Conservation (phyloP, 2,888 invertebrate species). For the Coecobrya sp. region DNA sequence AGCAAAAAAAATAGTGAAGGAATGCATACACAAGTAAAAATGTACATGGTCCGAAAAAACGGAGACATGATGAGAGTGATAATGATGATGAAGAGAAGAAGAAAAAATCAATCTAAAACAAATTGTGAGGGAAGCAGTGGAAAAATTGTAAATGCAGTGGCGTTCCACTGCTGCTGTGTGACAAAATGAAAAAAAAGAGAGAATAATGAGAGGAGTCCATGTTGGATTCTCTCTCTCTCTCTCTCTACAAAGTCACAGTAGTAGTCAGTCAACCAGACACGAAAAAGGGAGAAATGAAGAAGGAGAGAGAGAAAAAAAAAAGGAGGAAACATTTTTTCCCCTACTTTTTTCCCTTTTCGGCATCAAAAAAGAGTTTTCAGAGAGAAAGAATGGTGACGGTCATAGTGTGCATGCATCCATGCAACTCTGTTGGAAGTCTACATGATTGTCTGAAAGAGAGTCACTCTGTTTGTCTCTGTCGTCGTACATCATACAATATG, state of each 20-base stretch:
- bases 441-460: neutral
- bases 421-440: conserved; percentile 3
- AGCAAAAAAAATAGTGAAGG: neutral
- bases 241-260: neutral
- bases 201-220: conserved; percentile 55
- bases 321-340: conserved; percentile 72
- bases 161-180: neutral
- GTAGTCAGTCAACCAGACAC: neutral
- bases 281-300: neutral
- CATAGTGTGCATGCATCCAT: neutral
- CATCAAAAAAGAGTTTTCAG: neutral
- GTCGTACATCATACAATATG: neutral
- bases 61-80: too few relatives aligned
- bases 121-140: neutral
- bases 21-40: too few relatives aligned
- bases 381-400: neutral
- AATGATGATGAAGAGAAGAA: neutral
- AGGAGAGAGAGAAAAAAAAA: conserved; percentile 37
- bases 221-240: conserved; percentile 35
- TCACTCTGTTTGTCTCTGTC: too few relatives aligned
- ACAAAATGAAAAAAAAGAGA: conserved; percentile 29
- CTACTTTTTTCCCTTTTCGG: conserved; percentile 32
- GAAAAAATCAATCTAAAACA: conserved; percentile 54
- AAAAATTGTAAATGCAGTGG: neutral
- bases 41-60: neutral